Conservation (phyloP, 1,140 invertebrate genomes). For the Megalonaias nervosa region DNA sequence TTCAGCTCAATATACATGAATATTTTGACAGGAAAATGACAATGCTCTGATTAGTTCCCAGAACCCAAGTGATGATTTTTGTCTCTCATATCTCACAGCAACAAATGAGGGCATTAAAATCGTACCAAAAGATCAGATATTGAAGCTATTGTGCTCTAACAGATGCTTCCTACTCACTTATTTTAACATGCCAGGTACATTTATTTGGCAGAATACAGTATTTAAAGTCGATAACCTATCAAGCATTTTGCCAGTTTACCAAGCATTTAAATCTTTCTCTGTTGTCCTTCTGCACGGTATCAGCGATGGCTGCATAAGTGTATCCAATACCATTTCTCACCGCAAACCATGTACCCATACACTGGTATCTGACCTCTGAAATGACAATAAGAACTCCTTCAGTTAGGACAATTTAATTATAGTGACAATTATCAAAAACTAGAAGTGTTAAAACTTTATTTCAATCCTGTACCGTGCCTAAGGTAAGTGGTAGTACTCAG, state of each 20-base stretch:
- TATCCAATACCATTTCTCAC: conserved; percentile 53
- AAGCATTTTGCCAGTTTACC: conserved; percentile 43
- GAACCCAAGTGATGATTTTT: no score
- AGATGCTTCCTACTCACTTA: no score
- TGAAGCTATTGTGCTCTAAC: no score
- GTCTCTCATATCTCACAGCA: no score
- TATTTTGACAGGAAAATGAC: no score
- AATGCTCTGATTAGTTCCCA: no score
- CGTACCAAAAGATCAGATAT: no score
- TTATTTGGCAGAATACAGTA: no score
- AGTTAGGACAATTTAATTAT: not conserved
- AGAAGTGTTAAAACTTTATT: not conserved
- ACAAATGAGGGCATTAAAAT: no score
- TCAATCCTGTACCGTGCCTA: not conserved
- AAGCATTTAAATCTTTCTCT: conserved; percentile 68
- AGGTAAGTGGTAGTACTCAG: not conserved
- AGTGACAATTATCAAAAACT: not conserved
- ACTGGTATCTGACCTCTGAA: conserved; percentile 66
- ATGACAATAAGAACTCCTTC: conserved; percentile 1
- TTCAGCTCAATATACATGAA: no score
- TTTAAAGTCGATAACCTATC: no score
- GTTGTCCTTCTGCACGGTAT: conserved; percentile 68
- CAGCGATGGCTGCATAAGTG: conserved; percentile 76
- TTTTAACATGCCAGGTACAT: no score
- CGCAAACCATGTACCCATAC: conserved; percentile 68